phyloP scores from a whole-genome alignment of 1,140 invertebrate genomes.

The Heterodera schachtii region DNA sequence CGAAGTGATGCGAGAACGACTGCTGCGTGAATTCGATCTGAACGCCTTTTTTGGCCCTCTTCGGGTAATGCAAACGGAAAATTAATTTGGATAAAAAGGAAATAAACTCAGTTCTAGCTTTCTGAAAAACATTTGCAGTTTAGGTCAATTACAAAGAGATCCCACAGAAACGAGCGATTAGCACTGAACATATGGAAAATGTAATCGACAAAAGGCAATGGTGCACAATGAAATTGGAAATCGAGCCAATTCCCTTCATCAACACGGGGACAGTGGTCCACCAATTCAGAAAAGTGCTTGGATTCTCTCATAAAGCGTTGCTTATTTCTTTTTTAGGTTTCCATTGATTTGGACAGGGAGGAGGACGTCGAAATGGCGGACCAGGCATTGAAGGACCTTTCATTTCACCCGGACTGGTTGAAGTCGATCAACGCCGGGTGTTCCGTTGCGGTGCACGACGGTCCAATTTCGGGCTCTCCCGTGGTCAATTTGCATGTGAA shows the following conservation, averaged over 20 bases:
- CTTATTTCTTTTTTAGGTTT: slow-evolving; percentile 46
- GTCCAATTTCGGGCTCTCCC: slow-evolving; percentile 69
- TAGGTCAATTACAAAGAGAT: slow-evolving; percentile 71
- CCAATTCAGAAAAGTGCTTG: background rate
- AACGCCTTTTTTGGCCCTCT: slow-evolving; percentile 87
- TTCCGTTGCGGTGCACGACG: slow-evolving; percentile 67
- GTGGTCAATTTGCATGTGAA: slow-evolving; percentile 77
- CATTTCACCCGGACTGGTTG: slow-evolving; percentile 63
- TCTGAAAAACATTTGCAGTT: slow-evolving; percentile 4
- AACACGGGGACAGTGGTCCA: slow-evolving; percentile 15
- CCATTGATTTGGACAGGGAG: slow-evolving; percentile 51
- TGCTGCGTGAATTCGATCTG: slow-evolving; percentile 84
- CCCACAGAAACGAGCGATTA: slow-evolving; percentile 71
- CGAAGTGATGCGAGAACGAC: slow-evolving; percentile 86
- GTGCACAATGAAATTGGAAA: slow-evolving; percentile 38
- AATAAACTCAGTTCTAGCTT: no score
- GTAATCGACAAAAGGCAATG: slow-evolving; percentile 37
- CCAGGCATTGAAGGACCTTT: background rate
- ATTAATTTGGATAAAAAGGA: no score
- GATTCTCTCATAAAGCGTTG: background rate
- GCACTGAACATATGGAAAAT: slow-evolving; percentile 60
- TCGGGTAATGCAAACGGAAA: slow-evolving; percentile 73
- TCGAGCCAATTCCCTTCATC: slow-evolving; percentile 70
- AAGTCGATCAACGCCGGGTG: slow-evolving; percentile 70
- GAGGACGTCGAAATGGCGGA: slow-evolving; percentile 31